Conservation (phyloP, 2,888 invertebrate genomes). For the Zhuqinia jingwanae region DNA sequence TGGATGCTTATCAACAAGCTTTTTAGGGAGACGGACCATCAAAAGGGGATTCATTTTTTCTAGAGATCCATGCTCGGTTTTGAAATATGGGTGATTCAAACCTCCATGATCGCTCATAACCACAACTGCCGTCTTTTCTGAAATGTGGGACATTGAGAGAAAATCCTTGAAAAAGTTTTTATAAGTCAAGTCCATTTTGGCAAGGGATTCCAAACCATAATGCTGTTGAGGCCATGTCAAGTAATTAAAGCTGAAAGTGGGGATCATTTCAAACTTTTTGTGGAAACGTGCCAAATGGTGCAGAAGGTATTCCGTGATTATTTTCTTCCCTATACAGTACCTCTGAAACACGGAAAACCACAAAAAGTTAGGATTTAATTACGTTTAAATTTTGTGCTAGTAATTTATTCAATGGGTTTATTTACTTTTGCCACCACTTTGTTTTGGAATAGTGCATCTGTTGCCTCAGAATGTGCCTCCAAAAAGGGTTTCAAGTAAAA, state of each 20-base stretch:
- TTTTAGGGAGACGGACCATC: slow-evolving; percentile 63
- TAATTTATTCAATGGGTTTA: too few species aligned
- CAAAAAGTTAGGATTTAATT: too few species aligned
- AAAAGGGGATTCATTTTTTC: slow-evolving; percentile 69
- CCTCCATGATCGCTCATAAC: slow-evolving; percentile 72
- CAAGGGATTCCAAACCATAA: slow-evolving; percentile 32
- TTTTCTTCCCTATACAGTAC: slow-evolving; percentile 64
- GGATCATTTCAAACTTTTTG: slow-evolving; percentile 44
- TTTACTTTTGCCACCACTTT: slow-evolving; percentile 25
- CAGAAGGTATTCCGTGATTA: slow-evolving; percentile 52
- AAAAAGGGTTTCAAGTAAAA: slow-evolving; percentile 68
- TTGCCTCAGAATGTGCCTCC: slow-evolving; percentile 49
- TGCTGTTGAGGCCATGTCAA: slow-evolving; percentile 70
- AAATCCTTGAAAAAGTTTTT: slow-evolving; percentile 66
- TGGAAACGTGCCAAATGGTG: slow-evolving; percentile 63
- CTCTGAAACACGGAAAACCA: slow-evolving; percentile 40
- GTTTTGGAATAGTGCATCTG: slow-evolving; percentile 30
- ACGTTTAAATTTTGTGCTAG: slow-evolving; percentile 9
- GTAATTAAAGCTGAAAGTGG: slow-evolving; percentile 66
- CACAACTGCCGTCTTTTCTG: slow-evolving; percentile 68
- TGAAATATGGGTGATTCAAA: slow-evolving; percentile 50
- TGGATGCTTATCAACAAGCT: slow-evolving; percentile 46
- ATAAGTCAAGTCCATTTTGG: slow-evolving; percentile 55
- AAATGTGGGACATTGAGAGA: slow-evolving; percentile 16
- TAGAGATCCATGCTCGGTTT: slow-evolving; percentile 62